These are phyloP conservation scores for Bradynema listronoti DNA, from an alignment of 1,140 invertebrate species.

Conservation along the genomic window DNA sequence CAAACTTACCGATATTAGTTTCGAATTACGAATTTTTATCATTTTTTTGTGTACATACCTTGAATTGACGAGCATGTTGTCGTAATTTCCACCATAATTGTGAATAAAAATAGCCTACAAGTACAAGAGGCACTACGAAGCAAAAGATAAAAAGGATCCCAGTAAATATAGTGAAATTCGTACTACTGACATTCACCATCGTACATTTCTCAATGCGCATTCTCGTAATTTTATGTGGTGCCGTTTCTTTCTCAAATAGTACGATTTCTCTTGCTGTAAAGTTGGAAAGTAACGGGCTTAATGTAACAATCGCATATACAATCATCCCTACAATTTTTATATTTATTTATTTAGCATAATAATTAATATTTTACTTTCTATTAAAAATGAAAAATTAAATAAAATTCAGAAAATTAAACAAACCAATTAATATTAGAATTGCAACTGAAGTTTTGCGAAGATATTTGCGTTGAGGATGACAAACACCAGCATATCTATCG, in stretches of 20 bases:
- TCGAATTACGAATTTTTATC: too few relatives aligned
- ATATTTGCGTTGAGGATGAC: slow-evolving; percentile 34
- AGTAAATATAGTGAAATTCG: slow-evolving; percentile 52
- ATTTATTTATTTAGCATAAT: slow-evolving; percentile 3
- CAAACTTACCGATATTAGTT: too few relatives aligned
- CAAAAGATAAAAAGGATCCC: slow-evolving; percentile 55
- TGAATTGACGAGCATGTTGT: slow-evolving; percentile 54
- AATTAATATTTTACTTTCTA: not conserved
- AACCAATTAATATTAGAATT: not conserved
- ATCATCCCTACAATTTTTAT: slow-evolving; percentile 41
- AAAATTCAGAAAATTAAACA: too few relatives aligned
- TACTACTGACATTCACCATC: slow-evolving; percentile 45
- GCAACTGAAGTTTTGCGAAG: slow-evolving; percentile 16
- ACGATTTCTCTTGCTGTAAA: slow-evolving; percentile 54
- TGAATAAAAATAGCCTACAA: slow-evolving; percentile 54
- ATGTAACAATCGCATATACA: slow-evolving; percentile 49
- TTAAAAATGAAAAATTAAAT: not conserved
- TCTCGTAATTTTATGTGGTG: slow-evolving; percentile 41
- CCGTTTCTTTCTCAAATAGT: slow-evolving; percentile 57
- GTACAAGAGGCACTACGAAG: slow-evolving; percentile 49
- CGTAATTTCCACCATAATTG: slow-evolving; percentile 42
- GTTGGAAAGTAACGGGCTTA: slow-evolving; percentile 52
- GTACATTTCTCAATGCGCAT: slow-evolving; percentile 56
- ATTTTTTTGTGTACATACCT: too few relatives aligned
- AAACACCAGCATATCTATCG: slow-evolving; percentile 55